A percentile compares a stretch with the other conserved stretches of the same genome.
phyloP scores from a whole-genome alignment of 1,140 invertebrate genomes.

The Nephotettix cincticeps region DNA sequence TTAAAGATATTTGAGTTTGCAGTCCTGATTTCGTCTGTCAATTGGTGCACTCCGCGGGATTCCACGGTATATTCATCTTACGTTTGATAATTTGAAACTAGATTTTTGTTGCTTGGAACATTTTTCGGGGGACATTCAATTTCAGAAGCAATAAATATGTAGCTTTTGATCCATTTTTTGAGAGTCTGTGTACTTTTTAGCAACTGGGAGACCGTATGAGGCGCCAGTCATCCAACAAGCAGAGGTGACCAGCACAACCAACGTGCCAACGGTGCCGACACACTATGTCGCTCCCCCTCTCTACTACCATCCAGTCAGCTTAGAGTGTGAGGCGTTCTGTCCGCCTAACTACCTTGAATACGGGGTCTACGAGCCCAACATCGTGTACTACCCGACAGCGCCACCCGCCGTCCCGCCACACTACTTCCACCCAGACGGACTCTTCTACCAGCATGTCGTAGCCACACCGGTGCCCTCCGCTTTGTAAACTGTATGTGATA shows the following conservation, averaged over 20 bases:
- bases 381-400: not conserved
- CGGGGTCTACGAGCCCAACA: constrained; percentile 8
- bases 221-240: constrained; percentile 24
- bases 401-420: constrained; percentile 7
- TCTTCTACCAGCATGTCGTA: constrained; percentile 17
- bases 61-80: no score
- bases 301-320: not conserved
- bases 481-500: no score
- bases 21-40: no score
- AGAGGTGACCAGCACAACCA: constrained; percentile 25
- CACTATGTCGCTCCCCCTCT: not conserved
- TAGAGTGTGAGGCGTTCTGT: constrained; percentile 1
- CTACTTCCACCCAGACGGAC: constrained; percentile 16
- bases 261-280: not conserved
- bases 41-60: no score
- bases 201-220: not conserved
- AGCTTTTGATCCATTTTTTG: no score
- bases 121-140: no score
- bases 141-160: no score
- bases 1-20: no score
- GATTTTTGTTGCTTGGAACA: no score
- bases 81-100: no score
- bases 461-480: not conserved
- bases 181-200: not conserved
- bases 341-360: constrained; percentile 18